phyloP scores from a whole-genome alignment of 2,888 invertebrate species.

The Yponomeuta cagnagella region DNA sequence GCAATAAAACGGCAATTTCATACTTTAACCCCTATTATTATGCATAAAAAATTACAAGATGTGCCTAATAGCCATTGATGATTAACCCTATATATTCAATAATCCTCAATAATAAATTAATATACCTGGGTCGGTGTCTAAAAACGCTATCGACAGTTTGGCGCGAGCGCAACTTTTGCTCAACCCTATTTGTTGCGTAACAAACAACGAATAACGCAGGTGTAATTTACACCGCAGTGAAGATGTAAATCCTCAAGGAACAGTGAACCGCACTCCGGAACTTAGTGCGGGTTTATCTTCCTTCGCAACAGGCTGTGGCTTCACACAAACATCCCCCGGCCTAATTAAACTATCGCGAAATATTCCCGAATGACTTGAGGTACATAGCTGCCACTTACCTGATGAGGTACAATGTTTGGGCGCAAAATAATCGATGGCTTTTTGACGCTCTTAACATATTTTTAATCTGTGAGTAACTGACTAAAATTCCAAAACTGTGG shows the following conservation, averaged over 20 bases:
- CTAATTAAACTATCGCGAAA: neutral
- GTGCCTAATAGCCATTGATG: too few relatives aligned
- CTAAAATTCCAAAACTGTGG: too few relatives aligned
- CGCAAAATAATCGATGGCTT: neutral
- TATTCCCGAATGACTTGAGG: neutral
- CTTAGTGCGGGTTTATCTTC: neutral
- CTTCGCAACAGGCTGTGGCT: slow-evolving; percentile 1
- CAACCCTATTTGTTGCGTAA: neutral
- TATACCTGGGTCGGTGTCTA: too few relatives aligned
- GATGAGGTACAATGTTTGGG: neutral
- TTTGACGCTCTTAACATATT: too few relatives aligned
- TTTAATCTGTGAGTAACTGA: too few relatives aligned
- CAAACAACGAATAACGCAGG: neutral
- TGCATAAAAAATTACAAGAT: too few relatives aligned
- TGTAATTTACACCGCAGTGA: neutral
- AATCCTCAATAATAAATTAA: too few relatives aligned
- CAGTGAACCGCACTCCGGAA: neutral
- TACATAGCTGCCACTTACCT: neutral
- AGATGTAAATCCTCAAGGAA: neutral
- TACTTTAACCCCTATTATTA: too few relatives aligned
- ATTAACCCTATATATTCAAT: too few relatives aligned
- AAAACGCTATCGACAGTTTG: too few relatives aligned
- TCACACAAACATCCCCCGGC: neutral
- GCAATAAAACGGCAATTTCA: too few relatives aligned
- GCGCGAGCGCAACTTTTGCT: neutral